These are phyloP conservation scores for Amphiprion clarkii DNA, from an alignment of 2,797 vertebrate species.

Conservation along the genomic window DNA sequence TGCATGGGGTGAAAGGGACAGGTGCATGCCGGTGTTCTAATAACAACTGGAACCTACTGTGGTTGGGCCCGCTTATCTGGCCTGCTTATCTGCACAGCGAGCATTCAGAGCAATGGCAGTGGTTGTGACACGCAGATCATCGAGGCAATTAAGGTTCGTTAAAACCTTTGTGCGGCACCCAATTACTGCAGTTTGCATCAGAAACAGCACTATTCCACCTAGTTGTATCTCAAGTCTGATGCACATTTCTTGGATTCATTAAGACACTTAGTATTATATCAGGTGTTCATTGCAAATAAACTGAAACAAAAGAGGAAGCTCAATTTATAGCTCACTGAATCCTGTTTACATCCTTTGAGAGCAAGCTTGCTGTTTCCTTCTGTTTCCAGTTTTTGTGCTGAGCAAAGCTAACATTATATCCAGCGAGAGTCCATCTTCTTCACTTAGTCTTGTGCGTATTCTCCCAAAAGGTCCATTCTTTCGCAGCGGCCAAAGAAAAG, in stretches of 20 bases:
- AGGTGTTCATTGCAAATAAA: constrained; percentile 1
- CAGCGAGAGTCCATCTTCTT: constrained; percentile 23
- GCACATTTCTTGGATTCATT: neutral
- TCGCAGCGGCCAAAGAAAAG: constrained; percentile 34
- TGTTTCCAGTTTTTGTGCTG: constrained; percentile 9
- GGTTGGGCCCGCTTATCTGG: constrained; percentile 19
- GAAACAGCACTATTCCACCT: constrained; percentile 9
- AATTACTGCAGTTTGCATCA: constrained; percentile 31
- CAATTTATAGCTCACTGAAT: constrained; percentile 1
- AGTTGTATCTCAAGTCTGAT: constrained; percentile 14
- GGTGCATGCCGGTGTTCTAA: constrained; percentile 23
- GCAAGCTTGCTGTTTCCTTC: neutral
- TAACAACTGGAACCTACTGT: constrained; percentile 24
- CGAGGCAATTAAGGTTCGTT: constrained; percentile 39
- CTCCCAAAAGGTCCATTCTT: constrained; percentile 39
- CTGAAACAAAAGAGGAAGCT: neutral
- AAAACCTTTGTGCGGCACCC: constrained; percentile 14
- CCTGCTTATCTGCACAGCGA: constrained; percentile 28
- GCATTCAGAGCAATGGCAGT: constrained; percentile 29
- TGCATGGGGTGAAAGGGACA: constrained; percentile 24
- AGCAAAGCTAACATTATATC: constrained; percentile 24
- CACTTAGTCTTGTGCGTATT: constrained; percentile 16
- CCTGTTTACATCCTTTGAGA: constrained; percentile 8
- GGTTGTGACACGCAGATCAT: constrained; percentile 30
- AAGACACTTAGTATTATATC: neutral